Conservation (phyloP, 2,888 invertebrate genomes). For the Macrosoma leucophasiata region DNA sequence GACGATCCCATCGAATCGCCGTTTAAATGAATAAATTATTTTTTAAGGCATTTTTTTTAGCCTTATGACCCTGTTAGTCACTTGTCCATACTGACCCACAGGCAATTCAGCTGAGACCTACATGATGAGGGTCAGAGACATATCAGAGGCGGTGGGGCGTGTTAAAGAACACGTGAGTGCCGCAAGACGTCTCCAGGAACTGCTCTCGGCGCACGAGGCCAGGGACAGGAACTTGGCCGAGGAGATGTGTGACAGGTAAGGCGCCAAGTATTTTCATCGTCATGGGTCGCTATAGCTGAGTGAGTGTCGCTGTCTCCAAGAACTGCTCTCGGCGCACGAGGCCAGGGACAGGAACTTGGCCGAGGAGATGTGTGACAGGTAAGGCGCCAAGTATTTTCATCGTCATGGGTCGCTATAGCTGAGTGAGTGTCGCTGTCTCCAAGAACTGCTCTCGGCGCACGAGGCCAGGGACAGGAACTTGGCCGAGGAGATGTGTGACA, state of each 20-base stretch:
- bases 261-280: background rate
- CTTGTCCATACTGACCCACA: slow-evolving; percentile 20
- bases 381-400: background rate
- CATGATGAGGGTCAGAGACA: slow-evolving; percentile 73
- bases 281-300: background rate
- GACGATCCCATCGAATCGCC: too few species aligned
- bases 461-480: slow-evolving; percentile 89
- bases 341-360: background rate
- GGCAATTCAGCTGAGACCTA: slow-evolving; percentile 54
- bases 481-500: slow-evolving; percentile 83
- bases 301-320: background rate
- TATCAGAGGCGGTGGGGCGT: slow-evolving; percentile 78
- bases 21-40: too few species aligned
- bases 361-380: background rate
- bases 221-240: slow-evolving; percentile 89
- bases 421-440: background rate
- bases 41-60: too few species aligned
- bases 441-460: slow-evolving; percentile 49
- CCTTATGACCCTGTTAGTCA: too few species aligned
- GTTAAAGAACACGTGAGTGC: slow-evolving; percentile 78
- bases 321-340: background rate
- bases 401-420: background rate
- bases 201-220: slow-evolving; percentile 78
- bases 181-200: slow-evolving; percentile 80
- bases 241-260: slow-evolving; percentile 77